Percentiles rank a stretch among this genome's conserved stretches.
These are phyloP conservation scores for Tachycineta bicolor DNA, from an alignment of 2,113 vertebrate species.

Conservation along the genomic window DNA sequence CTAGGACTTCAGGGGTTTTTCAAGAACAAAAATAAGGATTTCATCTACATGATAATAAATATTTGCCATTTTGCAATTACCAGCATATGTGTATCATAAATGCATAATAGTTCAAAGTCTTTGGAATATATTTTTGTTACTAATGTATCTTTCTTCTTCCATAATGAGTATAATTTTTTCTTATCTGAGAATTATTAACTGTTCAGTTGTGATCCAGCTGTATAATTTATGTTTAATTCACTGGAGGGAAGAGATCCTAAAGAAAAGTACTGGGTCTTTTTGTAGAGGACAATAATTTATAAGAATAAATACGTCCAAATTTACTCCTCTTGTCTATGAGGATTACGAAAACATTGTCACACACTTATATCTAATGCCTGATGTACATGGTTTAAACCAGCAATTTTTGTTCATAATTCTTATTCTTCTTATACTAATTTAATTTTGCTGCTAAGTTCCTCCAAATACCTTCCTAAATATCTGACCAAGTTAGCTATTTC, in stretches of 20 bases:
- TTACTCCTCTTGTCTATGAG: background rate
- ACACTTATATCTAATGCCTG: background rate
- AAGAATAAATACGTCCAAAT: background rate
- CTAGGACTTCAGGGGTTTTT: background rate
- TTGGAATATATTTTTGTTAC: background rate
- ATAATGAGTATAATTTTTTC: background rate
- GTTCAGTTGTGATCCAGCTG: background rate
- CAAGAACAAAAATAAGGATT: background rate
- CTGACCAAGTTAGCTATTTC: background rate
- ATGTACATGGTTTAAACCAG: background rate
- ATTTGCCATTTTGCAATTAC: background rate
- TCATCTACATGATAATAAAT: background rate
- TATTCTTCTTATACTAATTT: background rate
- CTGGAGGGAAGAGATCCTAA: background rate
- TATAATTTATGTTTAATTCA: background rate
- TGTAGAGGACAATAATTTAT: background rate
- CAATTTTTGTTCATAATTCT: background rate
- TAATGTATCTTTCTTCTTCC: background rate
- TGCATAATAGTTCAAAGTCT: background rate
- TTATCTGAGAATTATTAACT: background rate
- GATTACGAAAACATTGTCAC: background rate
- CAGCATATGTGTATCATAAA: background rate
- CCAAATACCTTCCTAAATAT: background rate
- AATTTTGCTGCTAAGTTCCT: background rate
- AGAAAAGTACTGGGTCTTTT: background rate